Evolutionary conservation across 1,140 invertebrate species (phyloP).

Genomic region (roundworm (Caenorhabditis elegans)): WBcel235 BX284603.4:9711001-9711500

Average conservation of each 20-base stretch:
- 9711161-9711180: slow-evolving; percentile 57
- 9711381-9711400: slow-evolving; percentile 49
- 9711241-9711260: slow-evolving; percentile 73
- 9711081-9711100: slow-evolving; percentile 73
- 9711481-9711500: slow-evolving; percentile 53
- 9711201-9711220: slow-evolving; percentile 75
- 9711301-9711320: slow-evolving; percentile 52
- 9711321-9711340: slow-evolving; percentile 52
- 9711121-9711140: slow-evolving; percentile 76
- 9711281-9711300: not conserved
- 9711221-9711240: slow-evolving; percentile 74
- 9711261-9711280: slow-evolving; percentile 63
- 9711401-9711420: slow-evolving; percentile 48
- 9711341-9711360: slow-evolving; percentile 48
- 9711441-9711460: slow-evolving; percentile 35
- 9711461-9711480: not conserved
- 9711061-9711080: slow-evolving; percentile 74
- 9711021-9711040: slow-evolving; percentile 70
- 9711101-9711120: slow-evolving; percentile 75
- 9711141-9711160: slow-evolving; percentile 75
- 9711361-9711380: slow-evolving; percentile 47
- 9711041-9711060: slow-evolving; percentile 76
- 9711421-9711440: slow-evolving; percentile 41
- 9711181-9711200: slow-evolving; percentile 69
- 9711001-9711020: not conserved